Conservation (phyloP, 2,113 vertebrate species). For the Columba janthina region DNA sequence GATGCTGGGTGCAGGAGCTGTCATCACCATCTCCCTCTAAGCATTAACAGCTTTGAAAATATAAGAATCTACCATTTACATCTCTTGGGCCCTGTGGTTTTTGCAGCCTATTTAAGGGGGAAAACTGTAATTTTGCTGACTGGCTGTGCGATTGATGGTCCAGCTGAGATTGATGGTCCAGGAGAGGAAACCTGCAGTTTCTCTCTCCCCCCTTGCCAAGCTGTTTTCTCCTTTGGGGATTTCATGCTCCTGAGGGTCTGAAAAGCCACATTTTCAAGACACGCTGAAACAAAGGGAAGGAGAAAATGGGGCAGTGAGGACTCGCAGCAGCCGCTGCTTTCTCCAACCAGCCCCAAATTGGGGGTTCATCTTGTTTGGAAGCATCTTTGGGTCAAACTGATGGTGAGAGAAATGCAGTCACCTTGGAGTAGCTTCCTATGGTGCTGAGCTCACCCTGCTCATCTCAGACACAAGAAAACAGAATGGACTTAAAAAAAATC, state of each 20-base stretch:
- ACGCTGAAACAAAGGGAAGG: not conserved
- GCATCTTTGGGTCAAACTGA: not conserved
- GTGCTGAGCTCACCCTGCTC: accelerated
- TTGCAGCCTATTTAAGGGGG: not conserved
- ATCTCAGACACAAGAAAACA: not conserved
- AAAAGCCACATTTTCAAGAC: not conserved
- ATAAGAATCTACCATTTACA: not conserved
- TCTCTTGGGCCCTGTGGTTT: not conserved
- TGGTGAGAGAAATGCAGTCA: not conserved
- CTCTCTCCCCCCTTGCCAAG: not conserved
- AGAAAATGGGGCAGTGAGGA: not conserved
- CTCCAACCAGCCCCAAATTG: accelerated
- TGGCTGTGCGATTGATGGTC: not conserved
- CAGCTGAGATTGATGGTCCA: not conserved
- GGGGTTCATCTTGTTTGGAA: not conserved
- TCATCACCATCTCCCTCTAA: not conserved
- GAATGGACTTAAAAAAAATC: accelerated
- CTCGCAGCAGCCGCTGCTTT: not conserved
- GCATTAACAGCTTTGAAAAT: not conserved
- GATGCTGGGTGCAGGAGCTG: not conserved
- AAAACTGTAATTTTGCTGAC: not conserved
- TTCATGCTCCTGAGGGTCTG: accelerated
- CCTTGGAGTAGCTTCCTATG: accelerated
- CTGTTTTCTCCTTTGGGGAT: not conserved
- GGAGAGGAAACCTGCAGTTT: not conserved